Evolutionary conservation across 2,113 vertebrate genomes (phyloP), one percentile per base, ranked within the genome.

Genomic region (Astur gentilis): DNA sequence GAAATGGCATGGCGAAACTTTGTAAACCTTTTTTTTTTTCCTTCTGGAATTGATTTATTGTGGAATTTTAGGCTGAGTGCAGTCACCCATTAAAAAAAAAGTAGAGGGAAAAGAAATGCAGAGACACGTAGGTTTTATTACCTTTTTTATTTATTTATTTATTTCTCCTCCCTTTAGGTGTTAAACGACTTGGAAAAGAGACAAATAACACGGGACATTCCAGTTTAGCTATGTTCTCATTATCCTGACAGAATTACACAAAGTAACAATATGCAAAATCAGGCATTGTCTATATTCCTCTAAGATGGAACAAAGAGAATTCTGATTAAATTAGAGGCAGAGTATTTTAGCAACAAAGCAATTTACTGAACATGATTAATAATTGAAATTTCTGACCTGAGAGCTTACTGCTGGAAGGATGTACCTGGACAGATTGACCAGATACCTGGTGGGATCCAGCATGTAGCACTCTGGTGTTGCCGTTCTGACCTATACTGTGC

Each of bases 101-200:
- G 10, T 6, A 13, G 38, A 55, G n/a, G 7, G 32, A 34, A 84
- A 76, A 38, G 20, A 62, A 87, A 61, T 65, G 16, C 47, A 67
- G 21, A n/a, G 15, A 80, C 54, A 25, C 14, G 3, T 19, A 44
- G 26, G 32, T 0, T 58, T 78, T 87, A 12, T 16, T 44, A 6
- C 6, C 0, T 11, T 22, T 10, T 38, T 38, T 38, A 38, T 38
- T 38, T 7, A 19, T n/a, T 10, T 36, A 7, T 1, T 5, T 4
- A 3, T 10, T 29, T 16, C 6, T 26, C 32, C 19, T 47, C n/a
- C 10, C 21, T 34, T 58, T 34, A 44, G 11, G 8, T 29, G 25
- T 61, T 83, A 36, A 55, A 49, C 2, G 19, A 26, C 19, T 57
- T 61, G 64, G 27, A 66, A 94, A 57, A 38, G 29, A 83, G 26